Evolutionary conservation across 2,888 invertebrate genomes (phyloP), one percentile per base, ranked within the genome.

Genomic region (Campoplex nolae): DNA sequence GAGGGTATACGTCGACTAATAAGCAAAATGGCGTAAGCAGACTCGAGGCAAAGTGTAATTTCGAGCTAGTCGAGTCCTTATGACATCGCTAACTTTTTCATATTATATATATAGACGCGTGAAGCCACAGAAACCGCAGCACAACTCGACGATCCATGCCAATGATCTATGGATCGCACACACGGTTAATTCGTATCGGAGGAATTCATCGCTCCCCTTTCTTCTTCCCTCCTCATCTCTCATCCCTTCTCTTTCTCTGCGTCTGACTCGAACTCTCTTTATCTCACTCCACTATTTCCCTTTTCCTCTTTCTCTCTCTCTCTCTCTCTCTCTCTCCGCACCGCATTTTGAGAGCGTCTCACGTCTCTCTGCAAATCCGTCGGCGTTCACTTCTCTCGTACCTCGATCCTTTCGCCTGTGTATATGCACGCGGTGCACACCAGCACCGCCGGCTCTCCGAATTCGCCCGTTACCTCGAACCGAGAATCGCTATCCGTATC

Each of bases 101-200:
- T 54, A 16, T 42, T 18, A 32, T 11, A 35, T 4, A 32, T 58
- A 6, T 23, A 48, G 35, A 28, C 48, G 56, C 42, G 75, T 58
- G 70, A 87, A 68, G 54, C 65, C 74, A 48, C 81, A 45, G 85
- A 83, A 87, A 74, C 86, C 77, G 79, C 81, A 74, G 67, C 68
- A 65, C 81, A 42, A 70, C 67, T 76, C 80, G 68, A 82, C 85
- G 83, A 88, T 82, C 79, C 84, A 86, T 87, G 84, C 88, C 88
- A 89, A 88, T 90, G 91, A 91, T 91, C 91, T 90, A 91, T 91
- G 91, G 90, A 88, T 90, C 90, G 90, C 82, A 84, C 85, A 88
- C 90, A 82, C 88, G 91, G 90, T 90, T 91, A 91, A 91, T 91
- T 91, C 90, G 87, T 89, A 90, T 90, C 91, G 90, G 90, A 89